These are phyloP conservation scores for Antidorcas marsupialis DNA, from an alignment of 2,113 vertebrate genomes.

Conservation along the genomic window DNA sequence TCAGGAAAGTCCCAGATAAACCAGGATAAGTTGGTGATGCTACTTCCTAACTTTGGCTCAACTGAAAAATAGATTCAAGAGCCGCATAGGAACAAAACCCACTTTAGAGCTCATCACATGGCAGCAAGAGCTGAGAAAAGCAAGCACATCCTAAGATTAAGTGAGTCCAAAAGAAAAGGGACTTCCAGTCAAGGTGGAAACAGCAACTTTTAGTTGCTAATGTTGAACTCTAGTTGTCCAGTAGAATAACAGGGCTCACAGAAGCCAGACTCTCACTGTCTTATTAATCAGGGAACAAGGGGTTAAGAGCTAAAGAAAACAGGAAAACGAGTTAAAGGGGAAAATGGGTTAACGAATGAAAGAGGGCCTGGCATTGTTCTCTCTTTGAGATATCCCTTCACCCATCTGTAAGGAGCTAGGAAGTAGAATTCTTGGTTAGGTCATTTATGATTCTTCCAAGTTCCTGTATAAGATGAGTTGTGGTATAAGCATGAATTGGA, in stretches of 20 bases:
- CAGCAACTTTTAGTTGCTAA: background rate
- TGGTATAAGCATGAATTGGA: background rate
- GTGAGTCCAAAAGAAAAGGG: background rate
- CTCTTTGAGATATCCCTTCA: background rate
- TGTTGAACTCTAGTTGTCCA: background rate
- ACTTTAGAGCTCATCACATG: background rate
- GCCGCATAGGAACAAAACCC: background rate
- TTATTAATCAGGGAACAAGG: background rate
- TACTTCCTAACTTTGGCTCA: background rate
- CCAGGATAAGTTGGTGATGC: background rate
- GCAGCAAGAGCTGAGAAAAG: background rate
- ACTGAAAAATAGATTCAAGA: background rate
- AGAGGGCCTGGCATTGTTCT: background rate
- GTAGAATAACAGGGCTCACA: background rate
- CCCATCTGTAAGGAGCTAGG: background rate
- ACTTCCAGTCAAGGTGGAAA: background rate
- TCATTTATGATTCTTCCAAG: background rate
- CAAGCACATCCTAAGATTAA: background rate
- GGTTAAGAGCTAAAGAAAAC: background rate
- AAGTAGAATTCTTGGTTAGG: background rate
- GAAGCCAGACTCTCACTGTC: background rate
- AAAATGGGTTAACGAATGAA: background rate
- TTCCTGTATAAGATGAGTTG: background rate
- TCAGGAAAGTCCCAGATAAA: background rate
- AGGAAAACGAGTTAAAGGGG: fast-evolving